Base-by-base conservation (phyloP, 2,797 vertebrate species). In the Danio aesculapii region DNA sequence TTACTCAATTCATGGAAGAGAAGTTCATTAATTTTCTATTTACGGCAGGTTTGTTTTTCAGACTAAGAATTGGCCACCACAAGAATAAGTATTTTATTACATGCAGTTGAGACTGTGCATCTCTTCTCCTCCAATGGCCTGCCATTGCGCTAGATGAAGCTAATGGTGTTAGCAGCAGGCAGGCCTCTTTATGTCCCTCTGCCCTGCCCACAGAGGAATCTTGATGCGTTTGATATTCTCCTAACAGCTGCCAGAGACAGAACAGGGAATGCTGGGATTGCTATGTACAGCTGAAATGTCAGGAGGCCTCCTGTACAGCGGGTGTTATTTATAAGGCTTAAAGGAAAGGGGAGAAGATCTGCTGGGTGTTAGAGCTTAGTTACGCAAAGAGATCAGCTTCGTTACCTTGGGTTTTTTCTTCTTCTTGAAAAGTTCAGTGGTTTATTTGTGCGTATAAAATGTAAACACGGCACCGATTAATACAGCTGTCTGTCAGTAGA, bases 221-320 rank as follows among this genome's bases (percentile, higher is more conserved):
- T 86, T 85, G 79, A 89, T 88, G 84, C 69, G 82, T 83, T 88
- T 89, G 87, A 88, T 91, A 85, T 87, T 86, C 83, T 84, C 84
- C 83, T 86, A 88, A 88, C 89, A 91, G 90, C 90, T 89, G 90
- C 81, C 73, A 17, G 77, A 83, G 86, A 86, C 83, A 75, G 85
- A 81, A 81, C 81, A 83, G 85, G 86, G 88, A 82, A 88, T 84
- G 86, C 81, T 89, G 90, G 90, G 88, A 87, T 86, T 85, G 86
- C 81, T 86, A 85, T 89, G 82, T 88, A 82, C 87, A 86, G 86
- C 86, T 91, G 87, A 90, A 91, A 91, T 90, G 89, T 91, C 90
- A 91, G 79, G 88, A 89, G 85, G 81, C 85, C 70, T 86, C 81
- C 84, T 84, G 85, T 75, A 87, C 85, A 83, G 83, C 78, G 59